A percentile compares a stretch with the other conserved stretches of the same genome.
Evolutionary conservation across 2,797 vertebrate species (phyloP).

Genomic region (Chloroceryle inda): DNA sequence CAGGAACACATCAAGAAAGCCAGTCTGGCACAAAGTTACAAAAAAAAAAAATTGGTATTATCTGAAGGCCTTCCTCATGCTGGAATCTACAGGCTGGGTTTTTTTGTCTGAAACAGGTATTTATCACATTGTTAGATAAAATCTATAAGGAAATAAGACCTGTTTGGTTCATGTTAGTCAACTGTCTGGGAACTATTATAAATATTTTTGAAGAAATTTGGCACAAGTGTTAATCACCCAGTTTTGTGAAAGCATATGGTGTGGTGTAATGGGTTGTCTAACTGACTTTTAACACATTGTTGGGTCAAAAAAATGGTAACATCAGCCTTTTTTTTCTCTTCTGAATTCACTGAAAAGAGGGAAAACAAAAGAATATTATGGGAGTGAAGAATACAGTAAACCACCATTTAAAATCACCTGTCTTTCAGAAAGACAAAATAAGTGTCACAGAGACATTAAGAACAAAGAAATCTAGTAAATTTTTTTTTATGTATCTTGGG

Average conservation of each 20-base stretch:
- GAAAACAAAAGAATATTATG: background rate
- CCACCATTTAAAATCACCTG: background rate
- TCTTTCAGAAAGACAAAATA: background rate
- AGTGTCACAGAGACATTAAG: background rate
- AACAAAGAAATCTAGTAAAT: background rate
- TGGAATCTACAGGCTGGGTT: background rate
- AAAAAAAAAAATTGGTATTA: constrained; percentile 25
- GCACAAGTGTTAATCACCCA: background rate
- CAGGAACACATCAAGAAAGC: constrained; percentile 26
- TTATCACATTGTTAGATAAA: background rate
- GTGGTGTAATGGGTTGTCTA: background rate
- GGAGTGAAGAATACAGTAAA: background rate
- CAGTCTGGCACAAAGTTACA: constrained; percentile 2
- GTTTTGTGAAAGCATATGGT: constrained; percentile 38
- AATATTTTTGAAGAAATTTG: constrained; percentile 35
- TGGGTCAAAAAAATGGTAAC: background rate
- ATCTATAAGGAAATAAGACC: constrained; percentile 32
- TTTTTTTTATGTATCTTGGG: background rate
- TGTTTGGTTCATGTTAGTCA: background rate
- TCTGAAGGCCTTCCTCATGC: background rate
- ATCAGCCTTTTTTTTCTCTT: background rate
- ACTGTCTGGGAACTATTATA: background rate
- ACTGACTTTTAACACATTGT: background rate
- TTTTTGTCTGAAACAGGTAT: constrained; percentile 10
- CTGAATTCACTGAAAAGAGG: background rate